These are phyloP conservation scores for Automeris io DNA, from an alignment of 2,888 invertebrate genomes.

Conservation along the genomic window DNA sequence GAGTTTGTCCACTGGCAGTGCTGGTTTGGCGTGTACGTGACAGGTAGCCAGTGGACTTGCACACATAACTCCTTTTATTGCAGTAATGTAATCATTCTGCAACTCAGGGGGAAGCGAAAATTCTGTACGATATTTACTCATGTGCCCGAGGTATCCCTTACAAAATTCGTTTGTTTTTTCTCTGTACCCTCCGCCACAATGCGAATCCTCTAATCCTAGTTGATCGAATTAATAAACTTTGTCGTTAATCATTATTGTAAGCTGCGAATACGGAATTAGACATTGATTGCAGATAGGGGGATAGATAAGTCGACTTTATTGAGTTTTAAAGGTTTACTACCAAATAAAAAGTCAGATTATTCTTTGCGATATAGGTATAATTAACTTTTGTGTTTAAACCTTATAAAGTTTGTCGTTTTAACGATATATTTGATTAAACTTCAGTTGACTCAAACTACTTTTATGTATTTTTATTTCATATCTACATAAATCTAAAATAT, in stretches of 20 bases:
- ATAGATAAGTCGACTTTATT: constrained; percentile 44
- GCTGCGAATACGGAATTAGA: constrained; percentile 69
- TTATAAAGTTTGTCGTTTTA: not conserved
- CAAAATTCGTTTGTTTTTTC: constrained; percentile 70
- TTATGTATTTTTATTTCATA: too few relatives aligned
- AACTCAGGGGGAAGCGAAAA: not conserved
- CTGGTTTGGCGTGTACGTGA: too few relatives aligned
- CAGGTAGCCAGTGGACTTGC: too few relatives aligned
- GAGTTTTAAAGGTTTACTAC: constrained; percentile 19
- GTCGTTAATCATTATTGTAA: constrained; percentile 76
- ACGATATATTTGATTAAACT: too few relatives aligned
- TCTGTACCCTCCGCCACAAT: constrained; percentile 45
- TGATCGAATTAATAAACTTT: constrained; percentile 73
- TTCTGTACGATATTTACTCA: constrained; percentile 21
- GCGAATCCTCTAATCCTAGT: constrained; percentile 58
- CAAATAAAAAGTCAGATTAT: not conserved
- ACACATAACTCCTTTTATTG: too few relatives aligned
- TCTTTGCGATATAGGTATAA: not conserved
- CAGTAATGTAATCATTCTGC: not conserved
- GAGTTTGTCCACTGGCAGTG: too few relatives aligned
- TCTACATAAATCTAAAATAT: too few relatives aligned
- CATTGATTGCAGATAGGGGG: constrained; percentile 63
- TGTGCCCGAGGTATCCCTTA: constrained; percentile 46
- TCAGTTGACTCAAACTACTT: too few relatives aligned
- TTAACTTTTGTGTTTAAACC: not conserved